phyloP scores from a whole-genome alignment of 2,888 invertebrate species.

The Antheraea assamensis region DNA sequence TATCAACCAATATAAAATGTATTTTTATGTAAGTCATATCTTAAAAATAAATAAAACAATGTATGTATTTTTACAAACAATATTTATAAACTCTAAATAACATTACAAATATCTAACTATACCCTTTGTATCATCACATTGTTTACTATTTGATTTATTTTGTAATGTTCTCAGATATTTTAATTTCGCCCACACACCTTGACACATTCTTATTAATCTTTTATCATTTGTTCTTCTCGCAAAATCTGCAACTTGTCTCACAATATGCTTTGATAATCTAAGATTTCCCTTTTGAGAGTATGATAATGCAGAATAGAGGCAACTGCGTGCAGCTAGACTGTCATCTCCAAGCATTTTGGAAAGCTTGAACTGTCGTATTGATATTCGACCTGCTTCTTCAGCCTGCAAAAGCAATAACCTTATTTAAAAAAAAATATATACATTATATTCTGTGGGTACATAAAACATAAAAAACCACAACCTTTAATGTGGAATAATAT shows the following conservation, averaged over 20 bases:
- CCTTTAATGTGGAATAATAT: no score
- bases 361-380: slow-evolving; percentile 90
- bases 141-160: slow-evolving; percentile 31
- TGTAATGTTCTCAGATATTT: slow-evolving; percentile 77
- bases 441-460: no score
- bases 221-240: slow-evolving; percentile 80
- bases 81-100: neutral
- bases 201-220: slow-evolving; percentile 90
- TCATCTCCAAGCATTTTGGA: slow-evolving; percentile 93
- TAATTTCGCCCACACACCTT: slow-evolving; percentile 93
- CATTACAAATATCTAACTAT: slow-evolving; percentile 23
- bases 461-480: no score
- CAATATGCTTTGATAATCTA: slow-evolving; percentile 83
- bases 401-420: slow-evolving; percentile 84
- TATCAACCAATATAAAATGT: no score
- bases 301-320: slow-evolving; percentile 93
- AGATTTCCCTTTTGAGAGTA: slow-evolving; percentile 91
- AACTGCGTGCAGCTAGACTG: slow-evolving; percentile 89
- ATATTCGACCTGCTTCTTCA: slow-evolving; percentile 93
- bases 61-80: neutral
- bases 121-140: slow-evolving; percentile 30
- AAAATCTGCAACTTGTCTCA: slow-evolving; percentile 68
- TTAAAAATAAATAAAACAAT: neutral
- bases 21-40: no score
- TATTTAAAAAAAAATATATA: neutral